Evolutionary conservation across 1,140 invertebrate genomes (phyloP).

Genomic region (Prorops nasuta): DNA sequence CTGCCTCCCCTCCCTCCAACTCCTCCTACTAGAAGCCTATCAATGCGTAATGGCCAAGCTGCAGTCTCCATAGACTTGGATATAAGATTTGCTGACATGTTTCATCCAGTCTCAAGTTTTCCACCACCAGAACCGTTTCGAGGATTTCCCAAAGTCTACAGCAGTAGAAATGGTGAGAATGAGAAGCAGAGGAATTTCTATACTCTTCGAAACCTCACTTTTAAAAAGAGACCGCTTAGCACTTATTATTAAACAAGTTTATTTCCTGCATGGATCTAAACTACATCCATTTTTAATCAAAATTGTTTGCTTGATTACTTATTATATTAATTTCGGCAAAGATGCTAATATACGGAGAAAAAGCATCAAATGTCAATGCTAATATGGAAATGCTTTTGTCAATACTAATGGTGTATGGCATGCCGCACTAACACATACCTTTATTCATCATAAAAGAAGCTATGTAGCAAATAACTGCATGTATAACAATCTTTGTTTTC

Average conservation of each 20-base stretch:
- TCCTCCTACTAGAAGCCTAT: conserved; percentile 38
- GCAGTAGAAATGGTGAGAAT: conserved; percentile 58
- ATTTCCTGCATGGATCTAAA: too few species aligned
- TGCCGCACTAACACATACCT: too few species aligned
- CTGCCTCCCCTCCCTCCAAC: conserved; percentile 37
- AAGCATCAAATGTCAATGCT: too few species aligned
- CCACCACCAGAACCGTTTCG: conserved; percentile 55
- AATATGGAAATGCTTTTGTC: too few species aligned
- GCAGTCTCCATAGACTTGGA: conserved; percentile 51
- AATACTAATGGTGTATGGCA: too few species aligned
- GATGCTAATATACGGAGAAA: too few species aligned
- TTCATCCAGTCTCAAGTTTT: conserved; percentile 55
- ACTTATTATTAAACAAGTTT: too few species aligned
- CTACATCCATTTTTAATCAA: conserved; percentile 6
- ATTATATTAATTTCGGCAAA: too few species aligned
- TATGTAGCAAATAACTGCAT: too few species aligned
- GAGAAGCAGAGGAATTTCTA: neutral
- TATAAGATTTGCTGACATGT: conserved; percentile 53
- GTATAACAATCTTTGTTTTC: neutral
- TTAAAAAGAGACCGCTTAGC: too few species aligned
- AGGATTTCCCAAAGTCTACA: conserved; percentile 57
- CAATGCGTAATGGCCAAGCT: conserved; percentile 36
- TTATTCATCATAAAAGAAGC: too few species aligned
- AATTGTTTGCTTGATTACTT: neutral
- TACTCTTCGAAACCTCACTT: neutral